Base-by-base conservation (phyloP, 1,140 invertebrate species). In the Euborellia annulipes region DNA sequence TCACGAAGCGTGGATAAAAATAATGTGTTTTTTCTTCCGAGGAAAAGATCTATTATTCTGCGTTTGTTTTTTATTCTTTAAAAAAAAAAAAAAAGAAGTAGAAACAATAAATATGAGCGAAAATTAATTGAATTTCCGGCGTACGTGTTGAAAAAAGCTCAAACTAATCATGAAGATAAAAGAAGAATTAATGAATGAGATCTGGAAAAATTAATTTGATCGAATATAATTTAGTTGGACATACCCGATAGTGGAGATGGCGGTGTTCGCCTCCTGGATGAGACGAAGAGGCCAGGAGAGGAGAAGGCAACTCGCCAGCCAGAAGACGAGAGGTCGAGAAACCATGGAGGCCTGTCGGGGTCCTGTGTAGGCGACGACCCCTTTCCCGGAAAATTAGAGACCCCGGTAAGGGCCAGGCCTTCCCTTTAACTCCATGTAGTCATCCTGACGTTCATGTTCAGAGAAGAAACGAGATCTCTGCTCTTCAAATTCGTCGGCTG, bases 391-490 rank as follows among this genome's bases (percentile, higher is more conserved):
- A 48, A 64, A 64, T 8, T 52, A 20, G n/a, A 66, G n/a, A n/a
- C n/a, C n/a, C n/a, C n/a, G 3, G 68, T 71, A 11, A 91, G 67
- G 59, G 89, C 85, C 39, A 91, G 69, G 9, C 85, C 85, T 57
- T 91, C 87, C 3, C 81, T n/a, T 63, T 72, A 86, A 87, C 65
- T 91, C 85, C 79, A 89, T 83, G 60, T 88, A 89, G 61, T 89
- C 84, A 56, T 89, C 86, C 39, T 76, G 72, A n/a, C 78, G 59
- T 62, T 86, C 84, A 62, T 88, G 75, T 43, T 85, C 82, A 21
- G 76, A 74, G 55, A 88, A 89, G 63, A 91, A 91, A 51, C 79
- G 64, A 11, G 79, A 75, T 49, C 86, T 65, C 55, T 87, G 83
- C 50, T 86, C 82, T 58, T 89, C 85, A 56, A 89, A 89, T 63